phyloP scores from a whole-genome alignment of 2,888 invertebrate species.

The Mythimna loreyi region DNA sequence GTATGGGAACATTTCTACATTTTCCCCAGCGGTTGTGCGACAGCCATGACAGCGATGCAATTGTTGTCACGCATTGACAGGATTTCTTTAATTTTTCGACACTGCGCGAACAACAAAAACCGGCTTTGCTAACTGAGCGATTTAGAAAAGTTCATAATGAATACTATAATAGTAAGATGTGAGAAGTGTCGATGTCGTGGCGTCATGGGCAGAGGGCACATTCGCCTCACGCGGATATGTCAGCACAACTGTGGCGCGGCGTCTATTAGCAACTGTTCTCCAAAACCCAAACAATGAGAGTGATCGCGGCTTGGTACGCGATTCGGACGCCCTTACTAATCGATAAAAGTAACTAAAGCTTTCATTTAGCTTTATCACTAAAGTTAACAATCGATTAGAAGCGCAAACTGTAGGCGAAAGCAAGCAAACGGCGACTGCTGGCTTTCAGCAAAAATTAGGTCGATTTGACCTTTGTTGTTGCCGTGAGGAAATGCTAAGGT shows the following conservation, averaged over 20 bases:
- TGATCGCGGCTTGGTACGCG: conserved; percentile 88
- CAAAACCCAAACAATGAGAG: conserved; percentile 87
- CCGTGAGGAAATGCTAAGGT: conserved; percentile 60
- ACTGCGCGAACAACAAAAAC: conserved; percentile 46
- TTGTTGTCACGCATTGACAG: conserved; percentile 63
- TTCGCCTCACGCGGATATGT: conserved; percentile 80
- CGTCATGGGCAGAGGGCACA: conserved; percentile 78
- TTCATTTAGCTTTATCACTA: conserved; percentile 75
- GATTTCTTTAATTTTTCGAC: conserved; percentile 48
- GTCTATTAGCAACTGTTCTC: conserved; percentile 86
- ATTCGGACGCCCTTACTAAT: conserved; percentile 77
- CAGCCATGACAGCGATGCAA: conserved; percentile 65
- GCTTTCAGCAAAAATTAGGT: conserved; percentile 68
- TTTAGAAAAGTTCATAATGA: conserved; percentile 63
- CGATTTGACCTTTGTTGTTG: conserved; percentile 63
- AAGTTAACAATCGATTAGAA: conserved; percentile 70
- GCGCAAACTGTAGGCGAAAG: conserved; percentile 67
- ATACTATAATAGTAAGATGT: conserved; percentile 52
- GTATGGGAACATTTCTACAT: conserved; percentile 89
- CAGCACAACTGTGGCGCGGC: conserved; percentile 78
- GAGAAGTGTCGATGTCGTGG: conserved; percentile 60
- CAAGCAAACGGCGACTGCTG: conserved; percentile 70
- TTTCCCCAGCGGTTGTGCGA: conserved; percentile 70
- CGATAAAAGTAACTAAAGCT: conserved; percentile 80
- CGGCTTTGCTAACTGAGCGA: conserved; percentile 62